phyloP scores from a whole-genome alignment of 2,888 invertebrate genomes.

The Congeria kusceri region DNA sequence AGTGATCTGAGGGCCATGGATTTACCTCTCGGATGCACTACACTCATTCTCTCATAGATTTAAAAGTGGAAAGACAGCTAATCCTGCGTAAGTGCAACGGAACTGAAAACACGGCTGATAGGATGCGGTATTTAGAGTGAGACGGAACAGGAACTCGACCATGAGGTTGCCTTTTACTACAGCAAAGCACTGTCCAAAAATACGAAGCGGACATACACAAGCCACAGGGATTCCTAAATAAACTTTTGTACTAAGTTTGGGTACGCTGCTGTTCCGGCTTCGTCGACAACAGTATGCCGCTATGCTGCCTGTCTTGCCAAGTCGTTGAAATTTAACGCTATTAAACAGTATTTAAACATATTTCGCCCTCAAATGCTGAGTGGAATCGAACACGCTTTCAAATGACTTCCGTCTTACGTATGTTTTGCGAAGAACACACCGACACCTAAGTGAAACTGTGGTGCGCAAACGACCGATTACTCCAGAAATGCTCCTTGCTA shows the following conservation, averaged over 20 bases:
- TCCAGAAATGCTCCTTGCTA: constrained; percentile 16
- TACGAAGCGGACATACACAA: constrained; percentile 38
- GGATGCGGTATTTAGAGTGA: not conserved
- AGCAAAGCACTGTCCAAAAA: constrained; percentile 20
- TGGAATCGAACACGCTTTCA: constrained; percentile 39
- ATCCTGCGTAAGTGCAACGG: too few species aligned
- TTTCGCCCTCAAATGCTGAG: constrained; percentile 35
- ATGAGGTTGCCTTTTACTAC: constrained; percentile 6
- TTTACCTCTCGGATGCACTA: too few species aligned
- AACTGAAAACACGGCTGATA: constrained; percentile 20
- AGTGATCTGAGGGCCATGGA: too few species aligned
- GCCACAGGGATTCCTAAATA: constrained; percentile 41
- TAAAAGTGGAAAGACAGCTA: too few species aligned
- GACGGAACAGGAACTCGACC: constrained; percentile 16
- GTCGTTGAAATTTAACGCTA: constrained; percentile 27
- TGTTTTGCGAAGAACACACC: constrained; percentile 21
- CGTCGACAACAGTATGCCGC: too few species aligned
- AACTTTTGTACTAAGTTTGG: constrained; percentile 22
- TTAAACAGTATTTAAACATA: constrained; percentile 41
- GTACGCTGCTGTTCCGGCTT: constrained; percentile 22
- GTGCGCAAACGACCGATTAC: constrained; percentile 31
- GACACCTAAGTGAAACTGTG: constrained; percentile 30
- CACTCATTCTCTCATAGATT: constrained; percentile 13
- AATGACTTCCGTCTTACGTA: constrained; percentile 23
- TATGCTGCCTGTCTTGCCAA: constrained; percentile 23